Evolutionary conservation across 2,888 invertebrate species (phyloP).

Genomic region (Charanyca ferruginea): DNA sequence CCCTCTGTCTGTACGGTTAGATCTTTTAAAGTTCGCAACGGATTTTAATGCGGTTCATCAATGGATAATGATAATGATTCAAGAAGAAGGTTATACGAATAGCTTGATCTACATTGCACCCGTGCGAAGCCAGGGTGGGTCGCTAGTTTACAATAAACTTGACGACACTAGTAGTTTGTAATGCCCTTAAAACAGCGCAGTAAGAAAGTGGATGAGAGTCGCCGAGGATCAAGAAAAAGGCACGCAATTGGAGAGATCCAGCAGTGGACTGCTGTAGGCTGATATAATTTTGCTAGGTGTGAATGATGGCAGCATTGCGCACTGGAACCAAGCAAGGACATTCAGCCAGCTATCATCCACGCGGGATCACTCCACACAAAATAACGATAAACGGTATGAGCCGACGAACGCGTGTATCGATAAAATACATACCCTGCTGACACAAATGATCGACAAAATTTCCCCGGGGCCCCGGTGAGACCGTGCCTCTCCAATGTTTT

Average conservation of each 20-base stretch:
- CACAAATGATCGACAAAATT: constrained; percentile 78
- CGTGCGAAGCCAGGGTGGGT: no score
- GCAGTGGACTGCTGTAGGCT: neutral
- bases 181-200: no score
- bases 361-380: constrained; percentile 44
- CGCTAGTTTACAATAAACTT: no score
- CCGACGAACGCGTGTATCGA: constrained; percentile 66
- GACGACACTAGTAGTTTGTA: no score
- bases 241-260: neutral
- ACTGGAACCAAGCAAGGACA: neutral
- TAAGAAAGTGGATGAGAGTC: neutral
- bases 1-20: no score
- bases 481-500: constrained; percentile 70
- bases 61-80: no score
- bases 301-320: neutral
- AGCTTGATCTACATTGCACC: no score
- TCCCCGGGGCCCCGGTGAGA: constrained; percentile 69
- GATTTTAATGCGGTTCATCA: no score
- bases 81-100: no score
- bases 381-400: constrained; percentile 60
- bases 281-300: no score
- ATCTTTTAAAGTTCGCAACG: no score
- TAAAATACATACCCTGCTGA: constrained; percentile 72
- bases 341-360: constrained; percentile 30
- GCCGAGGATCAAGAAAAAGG: neutral